These are phyloP conservation scores for Mesorhabditis spiculigera DNA, from an alignment of 2,888 invertebrate species.

Conservation along the genomic window DNA sequence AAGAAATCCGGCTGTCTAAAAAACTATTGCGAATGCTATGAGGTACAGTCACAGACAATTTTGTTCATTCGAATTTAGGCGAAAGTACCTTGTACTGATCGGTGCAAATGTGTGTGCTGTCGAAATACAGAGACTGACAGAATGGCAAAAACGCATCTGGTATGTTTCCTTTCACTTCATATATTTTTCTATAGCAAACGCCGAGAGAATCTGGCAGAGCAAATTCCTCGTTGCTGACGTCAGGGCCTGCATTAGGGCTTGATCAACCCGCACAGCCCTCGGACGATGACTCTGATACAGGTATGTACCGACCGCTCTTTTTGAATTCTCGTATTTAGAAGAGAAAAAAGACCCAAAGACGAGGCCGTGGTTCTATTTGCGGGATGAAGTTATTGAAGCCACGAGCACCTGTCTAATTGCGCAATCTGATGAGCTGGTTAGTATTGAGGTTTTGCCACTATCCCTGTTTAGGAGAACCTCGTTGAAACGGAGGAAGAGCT, in stretches of 20 bases:
- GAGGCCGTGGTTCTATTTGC: slow-evolving; percentile 81
- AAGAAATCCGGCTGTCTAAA: slow-evolving; percentile 95
- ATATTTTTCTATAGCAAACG: no score
- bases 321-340: background rate
- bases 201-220: no score
- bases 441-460: slow-evolving; percentile 11
- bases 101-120: slow-evolving; percentile 94
- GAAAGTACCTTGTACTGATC: slow-evolving; percentile 90
- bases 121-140: slow-evolving; percentile 82
- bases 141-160: slow-evolving; percentile 14
- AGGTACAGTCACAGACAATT: slow-evolving; percentile 67
- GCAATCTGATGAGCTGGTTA: slow-evolving; percentile 79
- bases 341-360: slow-evolving; percentile 65
- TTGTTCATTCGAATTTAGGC: slow-evolving; percentile 68
- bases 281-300: background rate
- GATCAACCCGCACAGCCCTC: background rate
- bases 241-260: slow-evolving; percentile 1
- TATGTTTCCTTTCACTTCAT: background rate
- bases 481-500: slow-evolving; percentile 54
- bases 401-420: slow-evolving; percentile 91
- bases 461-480: background rate
- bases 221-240: background rate
- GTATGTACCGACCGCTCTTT: background rate
- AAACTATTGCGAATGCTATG: slow-evolving; percentile 99
- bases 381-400: slow-evolving; percentile 89